phyloP scores from a whole-genome alignment of 2,888 invertebrate genomes.

The Plutella xylostella region DNA sequence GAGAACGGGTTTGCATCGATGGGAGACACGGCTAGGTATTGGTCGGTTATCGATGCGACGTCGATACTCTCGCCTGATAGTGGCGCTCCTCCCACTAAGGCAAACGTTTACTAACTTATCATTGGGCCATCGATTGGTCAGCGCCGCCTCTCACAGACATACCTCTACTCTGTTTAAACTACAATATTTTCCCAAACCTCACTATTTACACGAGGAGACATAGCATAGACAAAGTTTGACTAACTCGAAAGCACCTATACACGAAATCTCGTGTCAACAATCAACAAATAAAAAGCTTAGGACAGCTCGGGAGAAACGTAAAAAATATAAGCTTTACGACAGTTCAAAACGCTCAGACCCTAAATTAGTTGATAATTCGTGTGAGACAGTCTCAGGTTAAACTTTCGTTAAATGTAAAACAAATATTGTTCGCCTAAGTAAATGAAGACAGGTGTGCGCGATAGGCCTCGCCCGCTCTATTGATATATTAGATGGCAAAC shows the following conservation, averaged over 20 bases:
- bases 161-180: background rate
- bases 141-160: conserved; percentile 31
- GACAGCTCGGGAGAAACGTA: conserved; percentile 10
- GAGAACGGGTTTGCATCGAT: too few relatives aligned
- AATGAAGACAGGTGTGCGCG: conserved; percentile 64
- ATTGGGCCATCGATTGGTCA: conserved; percentile 54
- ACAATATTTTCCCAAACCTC: conserved; percentile 3
- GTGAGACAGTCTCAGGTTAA: conserved; percentile 53
- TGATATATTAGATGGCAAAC: conserved; percentile 52
- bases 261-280: background rate
- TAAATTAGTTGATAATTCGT: conserved; percentile 68
- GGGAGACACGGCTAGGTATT: background rate
- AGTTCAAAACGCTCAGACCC: conserved; percentile 50
- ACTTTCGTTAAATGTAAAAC: conserved; percentile 61
- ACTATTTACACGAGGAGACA: background rate
- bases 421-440: conserved; percentile 58
- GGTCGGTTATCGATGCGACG: background rate
- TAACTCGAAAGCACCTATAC: conserved; percentile 1
- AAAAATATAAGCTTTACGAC: conserved; percentile 20
- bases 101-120: conserved; percentile 32
- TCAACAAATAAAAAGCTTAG: conserved; percentile 43
- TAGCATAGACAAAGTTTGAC: background rate
- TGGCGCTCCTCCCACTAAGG: background rate
- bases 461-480: conserved; percentile 34
- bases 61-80: background rate